These are phyloP conservation scores for Heliconius aoede DNA, from an alignment of 2,888 invertebrate genomes.

Conservation along the genomic window DNA sequence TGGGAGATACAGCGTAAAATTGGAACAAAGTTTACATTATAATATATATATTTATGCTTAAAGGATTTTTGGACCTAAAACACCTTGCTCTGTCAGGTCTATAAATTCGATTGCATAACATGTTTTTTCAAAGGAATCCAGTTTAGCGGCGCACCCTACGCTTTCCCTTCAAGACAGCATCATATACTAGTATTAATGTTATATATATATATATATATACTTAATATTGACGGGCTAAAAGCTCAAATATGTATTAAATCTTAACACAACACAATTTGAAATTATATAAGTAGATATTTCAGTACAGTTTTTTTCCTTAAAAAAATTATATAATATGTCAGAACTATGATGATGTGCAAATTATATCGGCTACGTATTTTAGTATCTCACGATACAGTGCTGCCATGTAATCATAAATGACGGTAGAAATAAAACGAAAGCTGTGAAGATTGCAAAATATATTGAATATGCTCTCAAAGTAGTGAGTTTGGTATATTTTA, in stretches of 20 bases:
- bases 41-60: conserved; percentile 5
- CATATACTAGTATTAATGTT: conserved; percentile 27
- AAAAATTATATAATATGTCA: too few species aligned
- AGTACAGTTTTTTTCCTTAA: too few species aligned
- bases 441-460: conserved; percentile 36
- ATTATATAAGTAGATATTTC: too few species aligned
- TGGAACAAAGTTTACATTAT: not conserved
- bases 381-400: not conserved
- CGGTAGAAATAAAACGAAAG: conserved; percentile 34
- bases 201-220: conserved; percentile 11
- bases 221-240: not conserved
- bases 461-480: conserved; percentile 24
- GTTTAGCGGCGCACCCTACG: conserved; percentile 43
- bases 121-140: conserved; percentile 45
- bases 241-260: not conserved
- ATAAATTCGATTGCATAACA: conserved; percentile 41
- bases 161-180: conserved; percentile 42
- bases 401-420: not conserved
- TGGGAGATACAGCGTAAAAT: too few species aligned
- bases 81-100: conserved; percentile 23
- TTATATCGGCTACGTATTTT: not conserved
- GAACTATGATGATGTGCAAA: too few species aligned
- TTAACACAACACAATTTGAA: too few species aligned
- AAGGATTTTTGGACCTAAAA: conserved; percentile 6
- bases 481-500: conserved; percentile 28